Base-by-base conservation (phyloP, 2,888 invertebrate genomes). In the Sthenelais limicola region DNA sequence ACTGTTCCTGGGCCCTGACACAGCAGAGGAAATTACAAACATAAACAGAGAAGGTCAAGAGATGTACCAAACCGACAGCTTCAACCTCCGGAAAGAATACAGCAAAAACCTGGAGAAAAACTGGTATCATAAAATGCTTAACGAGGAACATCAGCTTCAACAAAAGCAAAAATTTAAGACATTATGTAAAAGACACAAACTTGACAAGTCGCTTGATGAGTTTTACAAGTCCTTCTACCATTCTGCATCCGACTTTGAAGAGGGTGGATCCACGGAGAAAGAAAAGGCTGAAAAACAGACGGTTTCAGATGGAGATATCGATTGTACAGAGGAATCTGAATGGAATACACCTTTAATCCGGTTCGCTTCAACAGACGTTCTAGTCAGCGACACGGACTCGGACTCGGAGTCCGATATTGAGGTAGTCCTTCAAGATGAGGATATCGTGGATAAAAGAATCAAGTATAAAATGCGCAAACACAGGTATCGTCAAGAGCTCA, bases 211-310 rank as follows among this genome's bases (percentile, higher is more conserved):
- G 7, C 30, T 24, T 3, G 56, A 56, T 12, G 56, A 56, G 12
- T 56, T 56, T 24, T 56, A 56, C 30, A 30, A 56, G 15, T 56
- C 56, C 26, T 56, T 56, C 56, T 56, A 56, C 30, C 2, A 33
- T 21, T 56, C 56, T 15, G 24, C 12, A 4, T 52, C 52, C 12
- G 52, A n/a, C 21, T 15, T 28, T n/a, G 48, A 48, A 48, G 3
- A 21, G 3, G 26, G n/a, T n/a, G n/a, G n/a, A n/a, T n/a, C n/a
- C n/a, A n/a, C n/a, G n/a, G n/a, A n/a, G n/a, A n/a, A n/a, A n/a
- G n/a, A n/a, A n/a, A n/a, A n/a, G n/a, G n/a, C n/a, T n/a, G n/a
- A n/a, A n/a, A n/a, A n/a, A n/a, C n/a, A n/a, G n/a, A n/a, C n/a
- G n/a, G n/a, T n/a, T n/a, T n/a, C n/a, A n/a, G n/a, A n/a, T n/a